Evolutionary conservation across 2,888 invertebrate species (phyloP).

Genomic region (Limnephilus marmoratus): DNA sequence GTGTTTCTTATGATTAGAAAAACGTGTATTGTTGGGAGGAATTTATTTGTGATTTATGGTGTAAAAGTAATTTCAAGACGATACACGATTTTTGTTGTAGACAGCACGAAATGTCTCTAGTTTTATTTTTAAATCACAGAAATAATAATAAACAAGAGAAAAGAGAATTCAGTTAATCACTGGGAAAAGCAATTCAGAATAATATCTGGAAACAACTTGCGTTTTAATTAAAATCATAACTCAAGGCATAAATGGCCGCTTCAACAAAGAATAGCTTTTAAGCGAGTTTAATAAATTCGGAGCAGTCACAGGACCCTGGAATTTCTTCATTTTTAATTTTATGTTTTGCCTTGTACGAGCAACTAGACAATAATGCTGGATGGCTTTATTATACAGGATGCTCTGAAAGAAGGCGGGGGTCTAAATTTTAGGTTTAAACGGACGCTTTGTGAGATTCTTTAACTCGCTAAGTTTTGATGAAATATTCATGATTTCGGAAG

Average conservation of each 20-base stretch:
- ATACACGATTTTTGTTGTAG: not conserved
- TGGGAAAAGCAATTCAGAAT: constrained; percentile 41
- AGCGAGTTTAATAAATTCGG: constrained; percentile 42
- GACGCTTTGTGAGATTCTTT: constrained; percentile 1
- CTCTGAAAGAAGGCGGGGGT: not conserved
- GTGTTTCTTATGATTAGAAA: too few relatives aligned
- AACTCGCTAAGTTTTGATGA: not conserved
- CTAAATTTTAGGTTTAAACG: not conserved
- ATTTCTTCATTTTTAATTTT: constrained; percentile 13
- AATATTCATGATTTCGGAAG: not conserved
- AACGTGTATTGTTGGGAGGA: too few relatives aligned
- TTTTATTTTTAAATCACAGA: constrained; percentile 6
- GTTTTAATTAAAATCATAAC: constrained; percentile 55
- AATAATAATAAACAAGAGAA: constrained; percentile 34
- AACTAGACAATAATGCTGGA: not conserved
- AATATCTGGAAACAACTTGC: constrained; percentile 48
- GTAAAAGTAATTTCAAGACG: not conserved
- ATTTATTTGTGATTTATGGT: too few relatives aligned
- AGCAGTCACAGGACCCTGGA: constrained; percentile 13
- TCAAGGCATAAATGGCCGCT: constrained; percentile 48
- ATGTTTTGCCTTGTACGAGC: not conserved
- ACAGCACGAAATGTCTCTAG: not conserved
- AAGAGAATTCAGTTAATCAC: constrained; percentile 42
- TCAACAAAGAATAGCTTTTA: constrained; percentile 48
- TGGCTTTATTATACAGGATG: not conserved